Base-by-base conservation (phyloP, 2,113 vertebrate genomes). In the Onychostoma macrolepis region DNA sequence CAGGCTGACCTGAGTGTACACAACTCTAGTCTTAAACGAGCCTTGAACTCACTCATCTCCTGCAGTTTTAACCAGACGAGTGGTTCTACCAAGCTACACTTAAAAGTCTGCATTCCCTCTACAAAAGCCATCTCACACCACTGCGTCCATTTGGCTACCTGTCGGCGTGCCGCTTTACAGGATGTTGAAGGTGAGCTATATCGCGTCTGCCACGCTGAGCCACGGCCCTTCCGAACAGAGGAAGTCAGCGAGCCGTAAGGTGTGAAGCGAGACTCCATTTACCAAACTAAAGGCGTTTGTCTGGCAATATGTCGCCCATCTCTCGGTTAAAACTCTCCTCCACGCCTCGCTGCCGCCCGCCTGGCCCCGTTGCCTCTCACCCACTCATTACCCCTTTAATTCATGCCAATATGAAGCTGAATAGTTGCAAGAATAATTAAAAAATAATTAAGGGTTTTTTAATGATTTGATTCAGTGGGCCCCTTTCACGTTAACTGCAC, bases 391-490 rank as follows among this genome's bases (percentile, higher is more conserved):
- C 80, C 90, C 88, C 50, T 78, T 84, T 90, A 89, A 92, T 90
- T 90, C 90, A 87, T 89, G 89, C 86, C 80, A 87, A 86, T 89
- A 89, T 89, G 82, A 90, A 93, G 92, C 86, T 90, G 89, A 89
- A 89, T 90, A 92, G 93, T 91, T 92, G 92, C 87, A 90, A 92
- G 93, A 95, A 95, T 94, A 96, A 96, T 96, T 95, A 95, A 94
- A 87, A 93, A 93, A 94, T 95, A 95, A 96, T 95, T 95, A 95
- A 93, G 92, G 91, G 92, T 92, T 95, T 89, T 95, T 94, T 95
- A 96, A 96, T 95, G 93, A 96, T 96, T 95, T 96, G 94, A 96
- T 95, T 96, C 95, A 95, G 93, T 95, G 94, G 93, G 91, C 93
- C 91, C 53, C 81, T 88, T 91, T 89, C 79, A 83, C 81, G 85